Evolutionary conservation across 2,888 invertebrate species (phyloP).

Genomic region (Ametastegia equiseti): DNA sequence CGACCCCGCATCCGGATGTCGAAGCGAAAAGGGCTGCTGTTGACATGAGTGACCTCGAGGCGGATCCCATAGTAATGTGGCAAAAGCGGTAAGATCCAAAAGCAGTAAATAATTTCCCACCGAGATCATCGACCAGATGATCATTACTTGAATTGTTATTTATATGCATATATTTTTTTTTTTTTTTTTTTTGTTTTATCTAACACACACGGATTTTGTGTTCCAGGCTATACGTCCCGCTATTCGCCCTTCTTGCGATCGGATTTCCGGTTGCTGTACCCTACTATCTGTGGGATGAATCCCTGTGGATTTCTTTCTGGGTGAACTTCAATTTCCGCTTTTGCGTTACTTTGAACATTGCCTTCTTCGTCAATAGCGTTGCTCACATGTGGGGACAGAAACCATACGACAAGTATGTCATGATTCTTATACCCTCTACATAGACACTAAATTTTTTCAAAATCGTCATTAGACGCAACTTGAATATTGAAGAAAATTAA

Average conservation of each 20-base stretch:
- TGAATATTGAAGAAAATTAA: too few species aligned
- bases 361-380: constrained; percentile 91
- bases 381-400: constrained; percentile 86
- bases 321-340: constrained; percentile 82
- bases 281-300: constrained; percentile 82
- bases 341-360: constrained; percentile 84
- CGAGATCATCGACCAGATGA: background rate
- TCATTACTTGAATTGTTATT: background rate
- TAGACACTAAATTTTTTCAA: background rate
- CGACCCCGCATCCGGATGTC: constrained; percentile 72
- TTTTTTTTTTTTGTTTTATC: background rate
- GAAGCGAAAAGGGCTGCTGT: constrained; percentile 71
- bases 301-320: constrained; percentile 80
- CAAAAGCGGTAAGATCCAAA: constrained; percentile 63
- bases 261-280: constrained; percentile 83
- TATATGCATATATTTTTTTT: too few species aligned
- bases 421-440: constrained; percentile 19
- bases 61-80: constrained; percentile 74
- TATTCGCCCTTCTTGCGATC: constrained; percentile 83
- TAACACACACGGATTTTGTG: background rate
- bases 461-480: background rate
- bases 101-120: background rate
- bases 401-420: constrained; percentile 81
- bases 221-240: constrained; percentile 80
- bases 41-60: constrained; percentile 73